Conservation (phyloP, 1,140 invertebrate genomes). For the Trinorchestia longiramus region DNA sequence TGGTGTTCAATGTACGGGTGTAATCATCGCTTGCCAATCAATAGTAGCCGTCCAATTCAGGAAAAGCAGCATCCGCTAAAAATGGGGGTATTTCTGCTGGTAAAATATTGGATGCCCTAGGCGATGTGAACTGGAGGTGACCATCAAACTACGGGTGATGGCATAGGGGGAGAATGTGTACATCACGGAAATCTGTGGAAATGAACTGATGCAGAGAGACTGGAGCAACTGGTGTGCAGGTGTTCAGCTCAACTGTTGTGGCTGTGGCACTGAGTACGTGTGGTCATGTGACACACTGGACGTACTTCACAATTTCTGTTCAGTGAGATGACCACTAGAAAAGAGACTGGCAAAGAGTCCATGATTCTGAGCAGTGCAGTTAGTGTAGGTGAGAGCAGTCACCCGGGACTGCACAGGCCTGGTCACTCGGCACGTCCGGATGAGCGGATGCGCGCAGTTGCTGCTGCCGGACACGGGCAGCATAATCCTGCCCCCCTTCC, state of each 20-base stretch:
- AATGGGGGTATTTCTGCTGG: too few relatives aligned
- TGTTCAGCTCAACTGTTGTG: background rate
- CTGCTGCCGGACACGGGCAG: background rate
- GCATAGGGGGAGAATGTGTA: too few relatives aligned
- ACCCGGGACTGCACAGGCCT: background rate
- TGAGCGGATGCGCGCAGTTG: background rate
- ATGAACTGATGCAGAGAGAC: too few relatives aligned
- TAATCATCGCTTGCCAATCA: too few relatives aligned
- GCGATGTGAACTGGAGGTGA: too few relatives aligned
- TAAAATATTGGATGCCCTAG: too few relatives aligned
- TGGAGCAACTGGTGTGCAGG: too few relatives aligned
- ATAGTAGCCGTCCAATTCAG: too few relatives aligned
- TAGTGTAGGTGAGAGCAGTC: background rate
- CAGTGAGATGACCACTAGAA: background rate
- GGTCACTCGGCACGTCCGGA: background rate
- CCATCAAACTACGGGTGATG: too few relatives aligned
- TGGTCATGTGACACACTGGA: background rate
- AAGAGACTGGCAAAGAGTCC: background rate
- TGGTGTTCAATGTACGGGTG: too few relatives aligned
- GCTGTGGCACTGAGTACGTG: background rate
- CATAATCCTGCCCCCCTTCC: background rate
- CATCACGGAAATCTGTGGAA: too few relatives aligned
- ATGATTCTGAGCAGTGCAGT: background rate
- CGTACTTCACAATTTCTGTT: background rate
- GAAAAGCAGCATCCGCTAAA: too few relatives aligned